Conservation (phyloP, 2,888 invertebrate species). For the Meliscaeva auricollis region DNA sequence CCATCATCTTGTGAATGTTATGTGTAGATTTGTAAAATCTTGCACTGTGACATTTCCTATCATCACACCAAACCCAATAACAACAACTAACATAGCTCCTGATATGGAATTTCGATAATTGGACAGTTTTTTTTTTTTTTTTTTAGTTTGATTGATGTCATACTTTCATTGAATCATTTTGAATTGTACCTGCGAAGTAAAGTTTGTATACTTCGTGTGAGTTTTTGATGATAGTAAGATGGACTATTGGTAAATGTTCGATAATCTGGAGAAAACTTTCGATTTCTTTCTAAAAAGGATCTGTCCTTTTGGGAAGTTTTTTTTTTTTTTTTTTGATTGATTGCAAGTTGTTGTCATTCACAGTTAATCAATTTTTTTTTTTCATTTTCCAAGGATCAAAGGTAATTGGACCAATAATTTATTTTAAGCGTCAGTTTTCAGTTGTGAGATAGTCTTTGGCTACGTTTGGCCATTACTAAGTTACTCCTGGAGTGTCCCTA, state of each 20-base stretch:
- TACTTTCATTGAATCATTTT: constrained; percentile 32
- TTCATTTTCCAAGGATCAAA: no score
- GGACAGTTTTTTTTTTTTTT: constrained; percentile 32
- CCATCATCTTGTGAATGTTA: constrained; percentile 1
- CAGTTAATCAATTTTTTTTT: no score
- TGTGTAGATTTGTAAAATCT: constrained; percentile 26
- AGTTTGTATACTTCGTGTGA: no score
- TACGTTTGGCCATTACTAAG: no score
- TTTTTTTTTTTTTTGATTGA: background rate
- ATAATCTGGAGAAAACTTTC: constrained; percentile 31
- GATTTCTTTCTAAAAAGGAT: constrained; percentile 39
- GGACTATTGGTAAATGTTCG: constrained; percentile 1
- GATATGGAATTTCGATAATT: constrained; percentile 66
- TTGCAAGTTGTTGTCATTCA: background rate
- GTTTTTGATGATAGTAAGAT: background rate
- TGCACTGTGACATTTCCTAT: constrained; percentile 44
- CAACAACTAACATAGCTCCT: constrained; percentile 23
- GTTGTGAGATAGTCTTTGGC: no score
- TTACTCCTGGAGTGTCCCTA: no score
- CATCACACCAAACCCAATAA: constrained; percentile 25
- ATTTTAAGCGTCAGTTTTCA: no score
- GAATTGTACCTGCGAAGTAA: background rate
- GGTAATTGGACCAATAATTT: no score
- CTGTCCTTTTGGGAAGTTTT: background rate
- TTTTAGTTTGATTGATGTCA: constrained; percentile 43